Evolutionary conservation across 2,113 vertebrate species (phyloP).

Genomic region (Maccullochella peelii): DNA sequence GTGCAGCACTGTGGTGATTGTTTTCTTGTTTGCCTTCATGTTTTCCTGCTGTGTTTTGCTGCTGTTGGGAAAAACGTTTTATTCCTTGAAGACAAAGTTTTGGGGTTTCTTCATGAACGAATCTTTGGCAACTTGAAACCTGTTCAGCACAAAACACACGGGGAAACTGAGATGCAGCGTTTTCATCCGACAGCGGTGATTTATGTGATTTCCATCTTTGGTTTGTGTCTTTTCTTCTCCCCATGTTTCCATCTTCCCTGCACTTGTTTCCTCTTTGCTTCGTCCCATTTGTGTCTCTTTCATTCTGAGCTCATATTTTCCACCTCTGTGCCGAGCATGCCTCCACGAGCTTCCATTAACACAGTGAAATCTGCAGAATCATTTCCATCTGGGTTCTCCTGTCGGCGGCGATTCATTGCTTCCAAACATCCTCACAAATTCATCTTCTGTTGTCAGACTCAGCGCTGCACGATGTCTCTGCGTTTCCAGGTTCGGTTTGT

Average conservation of each 20-base stretch:
- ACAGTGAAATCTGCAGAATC: slow-evolving; percentile 16
- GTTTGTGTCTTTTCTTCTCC: slow-evolving; percentile 12
- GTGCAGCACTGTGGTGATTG: background rate
- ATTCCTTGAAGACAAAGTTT: background rate
- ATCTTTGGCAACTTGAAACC: background rate
- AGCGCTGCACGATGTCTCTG: too few species aligned
- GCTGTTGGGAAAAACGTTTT: slow-evolving; percentile 34
- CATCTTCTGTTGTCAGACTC: background rate
- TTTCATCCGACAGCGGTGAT: slow-evolving; percentile 44
- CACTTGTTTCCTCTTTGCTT: slow-evolving; percentile 33
- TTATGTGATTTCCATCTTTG: slow-evolving; percentile 35
- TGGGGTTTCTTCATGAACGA: background rate
- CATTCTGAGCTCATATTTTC: slow-evolving; percentile 45
- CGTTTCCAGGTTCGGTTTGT: too few species aligned
- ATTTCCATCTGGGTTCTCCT: slow-evolving; percentile 32
- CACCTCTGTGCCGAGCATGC: slow-evolving; percentile 28
- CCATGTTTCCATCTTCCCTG: slow-evolving; percentile 41
- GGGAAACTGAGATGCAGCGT: slow-evolving; percentile 29
- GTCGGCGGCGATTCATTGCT: slow-evolving; percentile 6
- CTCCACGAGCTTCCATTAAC: slow-evolving; percentile 45
- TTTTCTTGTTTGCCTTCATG: background rate
- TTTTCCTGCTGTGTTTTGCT: slow-evolving; percentile 17
- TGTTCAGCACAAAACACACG: too few species aligned
- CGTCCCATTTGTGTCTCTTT: background rate
- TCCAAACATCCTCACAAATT: background rate